Conservation (phyloP, 2,888 invertebrate species). For the Sicus ferrugineus region DNA sequence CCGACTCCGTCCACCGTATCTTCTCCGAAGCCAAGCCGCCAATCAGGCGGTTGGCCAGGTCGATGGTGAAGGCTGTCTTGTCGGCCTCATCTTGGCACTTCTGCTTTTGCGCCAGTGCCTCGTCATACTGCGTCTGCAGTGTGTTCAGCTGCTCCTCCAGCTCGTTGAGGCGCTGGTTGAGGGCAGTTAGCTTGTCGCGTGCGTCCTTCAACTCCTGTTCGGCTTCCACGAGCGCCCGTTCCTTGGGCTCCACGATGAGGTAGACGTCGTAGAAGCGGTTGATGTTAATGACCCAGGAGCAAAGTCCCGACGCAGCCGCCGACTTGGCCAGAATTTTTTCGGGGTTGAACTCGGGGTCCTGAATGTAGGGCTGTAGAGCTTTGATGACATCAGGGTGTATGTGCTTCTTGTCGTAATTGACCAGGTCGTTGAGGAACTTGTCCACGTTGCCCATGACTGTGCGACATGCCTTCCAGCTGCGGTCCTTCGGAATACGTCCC, state of each 20-base stretch:
- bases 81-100: conserved; percentile 94
- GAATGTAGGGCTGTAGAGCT: conserved; percentile 70
- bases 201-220: conserved; percentile 86
- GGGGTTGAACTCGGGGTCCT: conserved; percentile 81
- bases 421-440: conserved; percentile 81
- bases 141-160: conserved; percentile 77
- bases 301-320: conserved; percentile 89
- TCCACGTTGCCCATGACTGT: conserved; percentile 91
- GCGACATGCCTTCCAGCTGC: conserved; percentile 92
- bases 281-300: conserved; percentile 95
- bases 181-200: conserved; percentile 77
- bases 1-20: conserved; percentile 79
- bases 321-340: conserved; percentile 87
- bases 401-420: conserved; percentile 92
- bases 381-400: conserved; percentile 88
- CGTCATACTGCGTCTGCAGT: conserved; percentile 83
- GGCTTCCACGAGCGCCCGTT: conserved; percentile 84
- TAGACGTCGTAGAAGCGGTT: conserved; percentile 87
- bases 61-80: conserved; percentile 86
- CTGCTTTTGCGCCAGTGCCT: conserved; percentile 84
- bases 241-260: conserved; percentile 90
- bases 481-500: conserved; percentile 88
- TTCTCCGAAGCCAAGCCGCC: conserved; percentile 94
- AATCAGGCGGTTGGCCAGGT: conserved; percentile 89
- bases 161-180: conserved; percentile 77